Evolutionary conservation across 2,888 invertebrate species (phyloP), one percentile per base, ranked within the genome.

Genomic region (Drosophila sordidapex): DNA sequence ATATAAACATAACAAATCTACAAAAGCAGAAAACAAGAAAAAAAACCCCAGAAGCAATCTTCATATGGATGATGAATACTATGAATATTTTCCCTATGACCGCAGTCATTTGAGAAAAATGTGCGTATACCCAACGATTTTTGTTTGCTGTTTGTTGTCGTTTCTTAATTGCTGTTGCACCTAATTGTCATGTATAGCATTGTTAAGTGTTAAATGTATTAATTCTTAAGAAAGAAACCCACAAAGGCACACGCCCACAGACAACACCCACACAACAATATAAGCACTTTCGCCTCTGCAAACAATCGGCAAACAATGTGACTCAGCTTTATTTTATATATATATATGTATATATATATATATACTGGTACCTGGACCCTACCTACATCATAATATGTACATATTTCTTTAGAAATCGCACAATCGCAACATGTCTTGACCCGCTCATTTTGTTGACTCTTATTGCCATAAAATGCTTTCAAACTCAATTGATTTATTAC

Each of bases 31-130:
- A 36, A 31, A 29, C 2, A 36, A 62, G 10, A 36, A 61, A 35
- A 53, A 4, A 25, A 35, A 35, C 36, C 27, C 57, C 21, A 48
- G 1, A 35, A 35, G 15, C 53, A 56, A 71, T 36, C 66, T 59
- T 67, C 84, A 79, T 85, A 92, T 92, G 92, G 92, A 91, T 91
- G 87, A 92, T 91, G 90, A 91, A 83, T 92, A 87, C 85, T 92
- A 89, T 80, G 90, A 90, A 72, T 91, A 91, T 78, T 86, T 92
- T 81, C 91, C 92, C 51, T 92, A 90, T 82, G 92, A 91, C 87
- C 81, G 89, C 82, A 90, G 91, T 83, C 91, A 92, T 83, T 84
- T 92, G 72, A 83, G 83, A 79, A 92, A 92, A 87, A 92, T 82
- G 92, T 92, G 91, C 83, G 92, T 92, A 92, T 89, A 64, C 31